Evolutionary conservation across 2,797 vertebrate species (phyloP).

Genomic region (Dendrocincla fuliginosa): DNA sequence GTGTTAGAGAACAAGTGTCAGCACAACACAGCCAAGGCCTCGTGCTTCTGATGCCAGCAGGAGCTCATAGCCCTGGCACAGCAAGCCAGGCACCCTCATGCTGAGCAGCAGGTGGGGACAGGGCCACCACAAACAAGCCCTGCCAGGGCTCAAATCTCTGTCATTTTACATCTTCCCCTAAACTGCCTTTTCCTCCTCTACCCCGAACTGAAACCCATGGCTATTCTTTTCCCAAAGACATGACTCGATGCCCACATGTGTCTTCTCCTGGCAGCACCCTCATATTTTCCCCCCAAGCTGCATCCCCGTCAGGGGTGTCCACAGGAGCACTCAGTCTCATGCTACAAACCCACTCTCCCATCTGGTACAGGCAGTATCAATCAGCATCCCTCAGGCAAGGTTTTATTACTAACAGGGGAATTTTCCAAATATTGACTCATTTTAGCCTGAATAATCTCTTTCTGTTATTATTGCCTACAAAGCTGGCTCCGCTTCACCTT

Average conservation of each 20-base stretch:
- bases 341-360: not conserved
- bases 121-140: not conserved
- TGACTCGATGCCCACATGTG: fast-evolving
- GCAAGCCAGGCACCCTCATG: not conserved
- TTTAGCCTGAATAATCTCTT: constrained; percentile 14
- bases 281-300: not conserved
- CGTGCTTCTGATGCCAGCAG: not conserved
- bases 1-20: not conserved
- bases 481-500: not conserved
- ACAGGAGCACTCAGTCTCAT: not conserved
- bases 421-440: constrained; percentile 53
- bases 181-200: not conserved
- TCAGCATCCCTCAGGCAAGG: constrained; percentile 1
- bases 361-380: not conserved
- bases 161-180: not conserved
- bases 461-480: not conserved
- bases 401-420: not conserved
- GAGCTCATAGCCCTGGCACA: not conserved
- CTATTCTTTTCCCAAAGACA: not conserved
- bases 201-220: not conserved
- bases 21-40: not conserved
- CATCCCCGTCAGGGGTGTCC: not conserved
- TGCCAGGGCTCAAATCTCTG: not conserved
- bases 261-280: not conserved
- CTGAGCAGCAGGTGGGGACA: not conserved